phyloP scores from a whole-genome alignment of 2,797 vertebrate species.

The Propithecus deckenii region DNA sequence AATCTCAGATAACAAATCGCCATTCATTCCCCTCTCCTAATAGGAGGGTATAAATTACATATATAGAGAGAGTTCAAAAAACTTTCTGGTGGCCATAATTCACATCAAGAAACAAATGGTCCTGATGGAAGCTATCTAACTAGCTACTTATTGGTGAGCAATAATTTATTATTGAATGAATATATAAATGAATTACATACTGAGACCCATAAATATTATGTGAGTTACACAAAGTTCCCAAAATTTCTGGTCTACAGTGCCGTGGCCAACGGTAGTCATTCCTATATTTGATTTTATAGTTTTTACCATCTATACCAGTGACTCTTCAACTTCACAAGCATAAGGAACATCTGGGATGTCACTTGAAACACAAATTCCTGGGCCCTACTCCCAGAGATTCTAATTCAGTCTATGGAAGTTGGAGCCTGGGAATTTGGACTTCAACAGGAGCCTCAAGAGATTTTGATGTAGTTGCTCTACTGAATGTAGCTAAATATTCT shows the following conservation, averaged over 20 bases:
- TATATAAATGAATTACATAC: not conserved
- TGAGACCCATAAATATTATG: not conserved
- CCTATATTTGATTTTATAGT: not conserved
- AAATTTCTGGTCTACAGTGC: not conserved
- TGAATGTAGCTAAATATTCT: not conserved
- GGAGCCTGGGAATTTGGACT: not conserved
- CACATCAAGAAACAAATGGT: not conserved
- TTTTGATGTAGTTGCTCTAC: not conserved
- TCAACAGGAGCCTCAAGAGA: not conserved
- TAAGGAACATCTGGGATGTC: not conserved
- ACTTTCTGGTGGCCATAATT: not conserved
- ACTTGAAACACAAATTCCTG: not conserved
- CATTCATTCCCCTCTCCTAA: not conserved
- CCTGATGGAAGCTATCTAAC: not conserved
- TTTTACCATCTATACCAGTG: not conserved
- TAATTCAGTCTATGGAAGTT: not conserved
- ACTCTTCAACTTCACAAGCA: not conserved
- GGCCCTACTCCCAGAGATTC: not conserved
- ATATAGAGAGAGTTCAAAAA: not conserved
- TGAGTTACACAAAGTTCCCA: not conserved
- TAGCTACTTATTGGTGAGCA: not conserved
- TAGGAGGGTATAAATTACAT: not conserved
- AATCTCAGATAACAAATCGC: not conserved
- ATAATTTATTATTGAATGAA: not conserved
- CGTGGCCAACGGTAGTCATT: not conserved